A percentile compares a stretch with the other conserved stretches of the same genome.
Conservation (phyloP, 2,113 vertebrate genomes). For the Falcunculus frontatus region DNA sequence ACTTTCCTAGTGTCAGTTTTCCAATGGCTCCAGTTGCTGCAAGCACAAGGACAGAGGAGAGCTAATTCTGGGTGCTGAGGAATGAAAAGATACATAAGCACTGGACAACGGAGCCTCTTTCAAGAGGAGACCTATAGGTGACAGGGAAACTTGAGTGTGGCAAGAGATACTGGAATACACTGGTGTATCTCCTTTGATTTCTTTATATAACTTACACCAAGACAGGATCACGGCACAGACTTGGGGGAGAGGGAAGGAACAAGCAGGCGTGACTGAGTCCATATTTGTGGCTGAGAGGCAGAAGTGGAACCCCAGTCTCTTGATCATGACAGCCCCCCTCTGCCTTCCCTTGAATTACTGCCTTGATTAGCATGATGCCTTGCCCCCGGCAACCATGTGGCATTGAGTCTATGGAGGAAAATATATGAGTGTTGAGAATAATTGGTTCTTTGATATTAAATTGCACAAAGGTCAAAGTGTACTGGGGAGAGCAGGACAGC, state of each 20-base stretch:
- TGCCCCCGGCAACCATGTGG: neutral
- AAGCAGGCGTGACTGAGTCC: neutral
- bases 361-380: slow-evolving; percentile 35
- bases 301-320: neutral
- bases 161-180: neutral
- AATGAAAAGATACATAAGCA: neutral
- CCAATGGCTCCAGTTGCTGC: neutral
- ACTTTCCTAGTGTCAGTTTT: neutral
- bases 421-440: slow-evolving; percentile 39
- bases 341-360: slow-evolving; percentile 24
- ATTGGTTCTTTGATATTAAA: slow-evolving; percentile 50
- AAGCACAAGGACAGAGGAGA: neutral
- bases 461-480: slow-evolving; percentile 43
- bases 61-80: neutral
- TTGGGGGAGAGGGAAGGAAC: neutral
- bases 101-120: neutral
- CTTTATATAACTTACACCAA: neutral
- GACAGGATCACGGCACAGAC: neutral
- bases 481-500: neutral
- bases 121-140: neutral
- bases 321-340: neutral
- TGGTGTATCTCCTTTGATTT: neutral
- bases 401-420: slow-evolving; percentile 9
- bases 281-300: neutral
- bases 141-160: neutral